phyloP scores from a whole-genome alignment of 2,888 invertebrate genomes.

The Drepana falcataria region DNA sequence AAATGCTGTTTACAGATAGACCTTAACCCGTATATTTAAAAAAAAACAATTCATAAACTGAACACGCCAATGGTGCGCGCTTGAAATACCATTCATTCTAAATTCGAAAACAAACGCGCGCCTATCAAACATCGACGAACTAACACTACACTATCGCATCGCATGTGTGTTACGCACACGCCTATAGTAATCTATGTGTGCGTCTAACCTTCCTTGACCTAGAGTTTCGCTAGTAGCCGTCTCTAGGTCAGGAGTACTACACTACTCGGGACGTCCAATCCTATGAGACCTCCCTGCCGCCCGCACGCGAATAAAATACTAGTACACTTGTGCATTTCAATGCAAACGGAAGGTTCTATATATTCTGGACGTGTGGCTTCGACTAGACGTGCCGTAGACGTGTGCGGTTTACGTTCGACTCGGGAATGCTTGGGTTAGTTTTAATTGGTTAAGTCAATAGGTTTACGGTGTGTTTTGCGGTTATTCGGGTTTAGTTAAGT shows the following conservation, averaged over 20 bases:
- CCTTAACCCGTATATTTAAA: background rate
- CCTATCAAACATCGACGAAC: background rate
- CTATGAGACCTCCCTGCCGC: slow-evolving; percentile 27
- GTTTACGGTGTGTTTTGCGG: slow-evolving; percentile 4
- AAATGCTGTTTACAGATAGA: too few species aligned
- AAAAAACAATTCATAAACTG: background rate
- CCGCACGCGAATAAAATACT: slow-evolving; percentile 14
- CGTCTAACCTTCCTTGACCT: slow-evolving; percentile 77
- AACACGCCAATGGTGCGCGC: background rate
- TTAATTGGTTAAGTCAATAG: slow-evolving; percentile 25
- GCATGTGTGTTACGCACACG: slow-evolving; percentile 10
- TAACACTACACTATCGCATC: background rate
- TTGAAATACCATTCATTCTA: background rate
- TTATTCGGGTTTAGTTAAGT: background rate
- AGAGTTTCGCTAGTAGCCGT: slow-evolving; percentile 63
- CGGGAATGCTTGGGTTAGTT: slow-evolving; percentile 34
- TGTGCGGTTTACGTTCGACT: slow-evolving; percentile 30
- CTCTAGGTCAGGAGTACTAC: slow-evolving; percentile 75
- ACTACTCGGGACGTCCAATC: slow-evolving; percentile 51
- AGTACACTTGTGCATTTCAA: slow-evolving; percentile 32
- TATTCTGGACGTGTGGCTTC: slow-evolving; percentile 41
- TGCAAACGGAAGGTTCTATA: slow-evolving; percentile 35
- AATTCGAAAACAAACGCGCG: background rate
- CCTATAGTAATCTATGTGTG: slow-evolving; percentile 45
- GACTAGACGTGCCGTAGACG: slow-evolving; percentile 72